phyloP scores from a whole-genome alignment of 2,797 vertebrate genomes.

The Nyctalus aviator region DNA sequence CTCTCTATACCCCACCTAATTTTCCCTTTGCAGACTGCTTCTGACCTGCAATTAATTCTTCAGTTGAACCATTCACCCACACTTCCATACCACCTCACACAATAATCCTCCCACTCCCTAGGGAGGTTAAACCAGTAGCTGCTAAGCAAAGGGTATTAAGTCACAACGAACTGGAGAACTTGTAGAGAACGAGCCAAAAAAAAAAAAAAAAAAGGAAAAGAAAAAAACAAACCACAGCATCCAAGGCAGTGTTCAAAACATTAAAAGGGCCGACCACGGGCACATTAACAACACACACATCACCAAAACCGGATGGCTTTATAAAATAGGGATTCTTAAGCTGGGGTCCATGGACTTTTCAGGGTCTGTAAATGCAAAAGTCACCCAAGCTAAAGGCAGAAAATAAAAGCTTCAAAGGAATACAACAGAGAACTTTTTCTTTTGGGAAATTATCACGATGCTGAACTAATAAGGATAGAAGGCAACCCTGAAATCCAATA shows the following conservation, averaged over 20 bases:
- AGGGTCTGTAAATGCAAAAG: not conserved
- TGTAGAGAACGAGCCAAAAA: not conserved
- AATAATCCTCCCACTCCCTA: conserved; percentile 58
- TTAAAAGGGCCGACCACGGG: not conserved
- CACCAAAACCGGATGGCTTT: not conserved
- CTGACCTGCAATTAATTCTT: conserved; percentile 49
- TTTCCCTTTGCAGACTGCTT: conserved; percentile 27
- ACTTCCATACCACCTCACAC: conserved; percentile 71
- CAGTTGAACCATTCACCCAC: conserved; percentile 54
- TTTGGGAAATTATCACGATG: not conserved
- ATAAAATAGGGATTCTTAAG: not conserved
- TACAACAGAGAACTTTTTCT: not conserved
- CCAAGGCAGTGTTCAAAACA: not conserved
- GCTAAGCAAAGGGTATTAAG: conserved; percentile 1
- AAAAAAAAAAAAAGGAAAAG: accelerated
- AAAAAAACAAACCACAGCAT: not conserved
- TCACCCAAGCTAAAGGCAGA: not conserved
- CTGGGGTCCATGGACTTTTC: not conserved
- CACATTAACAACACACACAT: not conserved
- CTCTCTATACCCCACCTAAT: not conserved
- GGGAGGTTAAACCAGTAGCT: conserved; percentile 11
- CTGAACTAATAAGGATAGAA: not conserved
- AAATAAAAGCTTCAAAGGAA: not conserved
- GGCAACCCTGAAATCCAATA: not conserved
- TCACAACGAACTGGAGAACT: not conserved